Evolutionary conservation across 2,888 invertebrate species (phyloP), one percentile per base, ranked within the genome.

Genomic region (Melitaea athalia): DNA sequence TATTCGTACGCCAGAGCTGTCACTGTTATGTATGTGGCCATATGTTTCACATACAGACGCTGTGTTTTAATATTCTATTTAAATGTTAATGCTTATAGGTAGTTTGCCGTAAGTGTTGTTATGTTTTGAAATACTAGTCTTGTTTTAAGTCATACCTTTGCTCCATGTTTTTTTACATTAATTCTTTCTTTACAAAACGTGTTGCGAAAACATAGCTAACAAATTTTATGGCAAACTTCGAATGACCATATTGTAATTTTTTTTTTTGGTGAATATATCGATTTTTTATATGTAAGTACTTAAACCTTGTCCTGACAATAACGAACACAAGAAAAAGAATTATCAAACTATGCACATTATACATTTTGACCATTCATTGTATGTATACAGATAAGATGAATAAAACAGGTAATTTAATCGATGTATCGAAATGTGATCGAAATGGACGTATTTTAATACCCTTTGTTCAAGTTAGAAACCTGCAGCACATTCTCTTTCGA

Each of bases 1-100:
- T 38, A 38, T 38, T 38, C 38, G n/a, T n/a, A 49, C 6, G 47
- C 4, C 14, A 49, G 6, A 49, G n/a, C 47, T 49, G 47, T 3
- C 47, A 49, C 6, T n/a, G n/a, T 49, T n/a, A 49, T n/a, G 47
- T 49, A n/a, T 49, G 47, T 49, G 47, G n/a, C 4, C 0, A 49
- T 49, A n/a, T 49, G 47, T 49, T 49, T 6, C 14, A 49, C 47
- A n/a, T n/a, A 14, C 47, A 49, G 47, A 49, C 47, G n/a, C 2
- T n/a, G 47, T n/a, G 14, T 49, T 49, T 49, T 49, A 49, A 49
- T 49, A 49, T 49, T 49, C 47, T 49, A 49, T 49, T 49, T 49
- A 49, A 49, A 49, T 6, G 47, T 49, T 49, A 49, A 49, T 49
- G n/a, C n/a, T 49, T n/a, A 6, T 49, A n/a, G n/a, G n/a, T n/a